Evolutionary conservation across 2,797 vertebrate genomes (phyloP).

Genomic region (Falco naumanni): DNA sequence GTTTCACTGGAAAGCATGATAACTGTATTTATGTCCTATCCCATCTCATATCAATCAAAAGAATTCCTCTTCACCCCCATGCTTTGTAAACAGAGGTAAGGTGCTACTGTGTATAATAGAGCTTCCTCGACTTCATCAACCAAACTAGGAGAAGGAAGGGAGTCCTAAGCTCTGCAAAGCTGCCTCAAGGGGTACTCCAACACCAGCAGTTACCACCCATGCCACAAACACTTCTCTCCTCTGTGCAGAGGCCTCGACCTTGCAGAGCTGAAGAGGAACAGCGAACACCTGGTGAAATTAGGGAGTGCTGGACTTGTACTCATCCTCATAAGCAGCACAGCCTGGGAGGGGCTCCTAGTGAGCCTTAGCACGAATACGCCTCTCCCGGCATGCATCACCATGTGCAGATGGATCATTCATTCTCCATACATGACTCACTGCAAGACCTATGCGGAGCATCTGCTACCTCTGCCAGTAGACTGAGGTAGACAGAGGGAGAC

Average conservation of each 20-base stretch:
- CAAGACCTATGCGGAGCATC: conserved; percentile 23
- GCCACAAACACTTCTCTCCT: neutral
- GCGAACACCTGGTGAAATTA: neutral
- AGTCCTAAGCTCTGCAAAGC: neutral
- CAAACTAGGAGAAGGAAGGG: neutral
- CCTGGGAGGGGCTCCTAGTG: neutral
- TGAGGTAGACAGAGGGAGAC: neutral
- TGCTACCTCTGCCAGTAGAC: neutral
- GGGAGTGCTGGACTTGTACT: neutral
- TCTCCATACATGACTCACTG: neutral
- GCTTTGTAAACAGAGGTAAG: neutral
- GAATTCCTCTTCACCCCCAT: neutral
- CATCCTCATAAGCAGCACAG: neutral
- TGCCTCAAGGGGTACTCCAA: neutral
- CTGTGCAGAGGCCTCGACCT: neutral
- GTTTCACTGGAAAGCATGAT: neutral
- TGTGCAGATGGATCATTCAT: neutral
- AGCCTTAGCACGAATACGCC: neutral
- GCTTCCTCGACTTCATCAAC: neutral
- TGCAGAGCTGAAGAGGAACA: neutral
- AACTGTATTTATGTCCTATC: neutral
- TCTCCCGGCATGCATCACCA: rapidly evolving
- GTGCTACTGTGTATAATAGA: neutral
- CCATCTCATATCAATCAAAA: neutral
- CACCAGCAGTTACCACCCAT: neutral